Evolutionary conservation across 1,140 invertebrate species (phyloP).

Genomic region (Pachyrhynchus sulphureomaculatus): DNA sequence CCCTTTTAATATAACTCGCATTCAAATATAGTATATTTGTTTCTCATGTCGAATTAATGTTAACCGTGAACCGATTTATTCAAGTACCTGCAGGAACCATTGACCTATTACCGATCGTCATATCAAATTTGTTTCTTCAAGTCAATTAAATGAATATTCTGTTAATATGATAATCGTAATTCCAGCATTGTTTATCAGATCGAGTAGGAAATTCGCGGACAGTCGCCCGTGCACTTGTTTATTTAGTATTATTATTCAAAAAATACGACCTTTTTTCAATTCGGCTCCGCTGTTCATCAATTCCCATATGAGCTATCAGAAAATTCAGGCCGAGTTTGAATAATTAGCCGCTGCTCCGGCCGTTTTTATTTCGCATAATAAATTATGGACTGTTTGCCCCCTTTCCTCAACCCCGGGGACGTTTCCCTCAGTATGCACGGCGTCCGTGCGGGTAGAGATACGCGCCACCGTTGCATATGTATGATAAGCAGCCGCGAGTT

Average conservation of each 20-base stretch:
- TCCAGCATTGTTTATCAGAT: not conserved
- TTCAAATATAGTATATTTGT: too few species aligned
- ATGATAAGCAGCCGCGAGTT: slow-evolving; percentile 39
- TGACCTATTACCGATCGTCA: too few species aligned
- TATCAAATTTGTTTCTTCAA: too few species aligned
- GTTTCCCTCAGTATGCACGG: slow-evolving; percentile 6
- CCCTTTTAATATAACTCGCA: too few species aligned
- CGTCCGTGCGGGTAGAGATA: slow-evolving; percentile 21
- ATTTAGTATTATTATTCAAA: slow-evolving; percentile 28
- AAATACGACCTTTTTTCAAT: slow-evolving; percentile 21
- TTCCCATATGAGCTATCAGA: slow-evolving; percentile 25
- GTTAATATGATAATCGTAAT: too few species aligned
- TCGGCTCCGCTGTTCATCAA: slow-evolving; percentile 17
- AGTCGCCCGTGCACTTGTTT: not conserved
- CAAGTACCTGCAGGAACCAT: too few species aligned
- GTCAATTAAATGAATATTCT: too few species aligned
- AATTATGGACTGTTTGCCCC: slow-evolving; percentile 22
- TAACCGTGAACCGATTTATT: too few species aligned
- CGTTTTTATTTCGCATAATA: slow-evolving; percentile 35
- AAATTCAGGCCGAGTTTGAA: slow-evolving; percentile 33
- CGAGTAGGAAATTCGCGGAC: too few species aligned
- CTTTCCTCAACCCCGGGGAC: not conserved
- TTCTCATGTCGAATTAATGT: too few species aligned
- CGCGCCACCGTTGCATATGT: slow-evolving; percentile 40
- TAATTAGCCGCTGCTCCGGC: slow-evolving; percentile 29